A percentile compares a stretch with the other conserved stretches of the same genome.
Conservation (phyloP, 2,797 vertebrate species). For the Halcyon chelicuti region DNA sequence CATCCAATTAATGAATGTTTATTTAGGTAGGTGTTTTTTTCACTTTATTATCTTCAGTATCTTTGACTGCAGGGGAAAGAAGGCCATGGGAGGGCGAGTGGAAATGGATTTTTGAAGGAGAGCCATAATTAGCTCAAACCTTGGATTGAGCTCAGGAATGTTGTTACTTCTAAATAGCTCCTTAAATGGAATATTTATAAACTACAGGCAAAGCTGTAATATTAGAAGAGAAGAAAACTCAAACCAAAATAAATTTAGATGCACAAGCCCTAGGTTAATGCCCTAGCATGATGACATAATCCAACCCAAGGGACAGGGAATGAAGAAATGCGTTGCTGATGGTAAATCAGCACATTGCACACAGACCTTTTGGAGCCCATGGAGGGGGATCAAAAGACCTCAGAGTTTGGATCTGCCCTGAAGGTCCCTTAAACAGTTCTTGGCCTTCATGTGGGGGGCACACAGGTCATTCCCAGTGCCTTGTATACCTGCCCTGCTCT, state of each 20-base stretch:
- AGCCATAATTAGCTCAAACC: conserved; percentile 12
- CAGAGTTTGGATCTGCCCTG: not conserved
- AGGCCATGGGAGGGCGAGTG: not conserved
- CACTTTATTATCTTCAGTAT: conserved; percentile 22
- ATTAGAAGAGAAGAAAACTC: conserved; percentile 47
- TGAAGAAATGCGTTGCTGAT: not conserved
- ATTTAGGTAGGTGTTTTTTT: conserved; percentile 45
- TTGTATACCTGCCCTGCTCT: not conserved
- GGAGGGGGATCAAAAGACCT: not conserved
- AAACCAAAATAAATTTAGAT: conserved; percentile 39
- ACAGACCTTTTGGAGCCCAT: not conserved
- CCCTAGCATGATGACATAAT: conserved; percentile 38
- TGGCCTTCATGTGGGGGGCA: not conserved
- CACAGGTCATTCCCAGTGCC: not conserved
- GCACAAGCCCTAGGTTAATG: conserved; percentile 30
- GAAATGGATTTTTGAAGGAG: conserved; percentile 6
- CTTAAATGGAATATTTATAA: conserved; percentile 52
- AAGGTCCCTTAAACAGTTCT: not conserved
- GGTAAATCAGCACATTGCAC: not conserved
- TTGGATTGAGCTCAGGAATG: conserved; percentile 34
- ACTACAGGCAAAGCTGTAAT: conserved; percentile 42
- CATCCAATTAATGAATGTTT: conserved; percentile 54
- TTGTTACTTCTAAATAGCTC: conserved; percentile 44
- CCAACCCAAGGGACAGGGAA: not conserved
- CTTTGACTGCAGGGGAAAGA: not conserved